Evolutionary conservation across 2,888 invertebrate genomes (phyloP).

Genomic region (Nephrotoma flavescens): DNA sequence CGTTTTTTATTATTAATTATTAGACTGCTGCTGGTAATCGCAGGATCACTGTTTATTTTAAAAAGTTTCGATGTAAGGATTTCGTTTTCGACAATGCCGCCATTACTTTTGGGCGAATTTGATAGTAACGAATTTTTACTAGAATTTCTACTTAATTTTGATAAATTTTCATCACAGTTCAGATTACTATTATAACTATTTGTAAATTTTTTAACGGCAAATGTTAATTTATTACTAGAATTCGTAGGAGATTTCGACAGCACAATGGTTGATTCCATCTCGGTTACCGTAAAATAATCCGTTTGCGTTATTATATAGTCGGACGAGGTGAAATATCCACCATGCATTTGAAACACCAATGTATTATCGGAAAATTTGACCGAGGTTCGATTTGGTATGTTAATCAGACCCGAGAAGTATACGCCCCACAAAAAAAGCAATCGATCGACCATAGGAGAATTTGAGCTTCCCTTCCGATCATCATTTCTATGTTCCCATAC

Average conservation of each 20-base stretch:
- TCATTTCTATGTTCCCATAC: conserved; percentile 22
- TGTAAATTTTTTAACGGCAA: not conserved
- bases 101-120: conserved; percentile 1
- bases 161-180: conserved; percentile 1
- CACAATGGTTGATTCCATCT: not conserved
- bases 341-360: conserved; percentile 73
- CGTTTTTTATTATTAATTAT: conserved; percentile 20
- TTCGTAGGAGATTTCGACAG: not conserved
- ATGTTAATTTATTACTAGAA: not conserved
- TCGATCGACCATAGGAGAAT: conserved; percentile 34
- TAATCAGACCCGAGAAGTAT: conserved; percentile 68
- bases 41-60: not conserved
- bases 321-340: conserved; percentile 65
- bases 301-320: conserved; percentile 18
- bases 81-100: not conserved
- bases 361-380: conserved; percentile 31
- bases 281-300: not conserved
- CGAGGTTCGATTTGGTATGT: conserved; percentile 31
- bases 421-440: conserved; percentile 70
- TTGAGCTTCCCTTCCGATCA: conserved; percentile 15
- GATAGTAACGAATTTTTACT: conserved; percentile 1
- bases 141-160: conserved; percentile 3
- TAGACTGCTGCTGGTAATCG: not conserved
- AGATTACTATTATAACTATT: not conserved
- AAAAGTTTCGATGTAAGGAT: not conserved